Percentiles rank a stretch among this genome's conserved stretches.
Evolutionary conservation across 1,140 invertebrate genomes (phyloP).

Genomic region (Mizuhopecten yessoensis): DNA sequence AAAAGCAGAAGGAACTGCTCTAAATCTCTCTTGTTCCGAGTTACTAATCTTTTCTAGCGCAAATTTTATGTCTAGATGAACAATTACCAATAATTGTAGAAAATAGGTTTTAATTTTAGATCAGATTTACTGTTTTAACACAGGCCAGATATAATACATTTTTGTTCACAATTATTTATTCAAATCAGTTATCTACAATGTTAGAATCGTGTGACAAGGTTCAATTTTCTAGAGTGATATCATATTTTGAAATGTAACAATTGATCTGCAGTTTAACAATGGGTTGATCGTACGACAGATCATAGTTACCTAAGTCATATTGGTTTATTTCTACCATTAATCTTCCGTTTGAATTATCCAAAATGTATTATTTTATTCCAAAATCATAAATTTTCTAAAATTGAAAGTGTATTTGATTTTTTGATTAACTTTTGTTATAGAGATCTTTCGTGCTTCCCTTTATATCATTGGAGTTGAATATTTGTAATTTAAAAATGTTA

Average conservation of each 20-base stretch:
- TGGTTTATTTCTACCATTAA: background rate
- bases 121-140: background rate
- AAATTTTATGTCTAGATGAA: background rate
- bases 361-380: constrained; percentile 2
- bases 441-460: background rate
- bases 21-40: background rate
- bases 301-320: background rate
- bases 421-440: background rate
- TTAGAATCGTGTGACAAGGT: constrained; percentile 1
- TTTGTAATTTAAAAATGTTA: constrained; percentile 36
- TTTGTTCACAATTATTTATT: background rate
- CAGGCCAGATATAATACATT: background rate
- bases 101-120: background rate
- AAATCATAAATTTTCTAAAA: background rate
- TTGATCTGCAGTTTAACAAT: background rate
- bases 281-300: background rate
- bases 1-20: background rate
- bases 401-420: background rate
- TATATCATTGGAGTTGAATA: background rate
- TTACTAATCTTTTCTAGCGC: background rate
- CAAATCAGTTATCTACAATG: background rate
- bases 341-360: background rate
- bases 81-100: background rate
- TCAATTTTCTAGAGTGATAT: background rate
- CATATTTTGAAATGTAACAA: background rate